phyloP scores from a whole-genome alignment of 2,113 vertebrate species.

The Crocuta crocuta region DNA sequence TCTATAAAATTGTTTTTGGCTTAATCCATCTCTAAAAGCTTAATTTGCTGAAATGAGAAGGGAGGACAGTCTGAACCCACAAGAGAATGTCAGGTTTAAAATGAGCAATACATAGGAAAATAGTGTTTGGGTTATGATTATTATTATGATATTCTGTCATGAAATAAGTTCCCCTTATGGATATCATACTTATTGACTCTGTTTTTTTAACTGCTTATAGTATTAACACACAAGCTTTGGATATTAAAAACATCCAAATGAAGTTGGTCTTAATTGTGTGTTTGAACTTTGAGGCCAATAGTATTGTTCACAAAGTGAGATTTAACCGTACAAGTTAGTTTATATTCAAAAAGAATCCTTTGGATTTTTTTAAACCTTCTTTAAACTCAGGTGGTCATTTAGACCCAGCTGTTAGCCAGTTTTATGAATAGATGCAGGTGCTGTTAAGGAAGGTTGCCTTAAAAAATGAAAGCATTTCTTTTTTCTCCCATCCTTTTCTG shows the following conservation, averaged over 20 bases:
- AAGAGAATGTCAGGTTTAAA: conserved; percentile 11
- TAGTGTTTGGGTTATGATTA: neutral
- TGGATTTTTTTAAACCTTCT: neutral
- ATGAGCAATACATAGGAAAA: conserved; percentile 18
- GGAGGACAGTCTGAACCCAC: neutral
- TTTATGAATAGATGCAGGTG: neutral
- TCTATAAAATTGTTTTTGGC: conserved; percentile 32
- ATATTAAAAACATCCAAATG: neutral
- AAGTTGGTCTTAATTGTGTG: conserved; percentile 13
- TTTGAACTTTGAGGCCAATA: conserved; percentile 22
- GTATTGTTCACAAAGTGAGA: conserved; percentile 30
- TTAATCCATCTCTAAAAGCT: neutral
- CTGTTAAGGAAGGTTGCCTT: neutral
- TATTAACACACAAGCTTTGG: conserved; percentile 32
- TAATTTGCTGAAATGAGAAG: neutral
- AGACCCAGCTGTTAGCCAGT: neutral
- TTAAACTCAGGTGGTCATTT: neutral
- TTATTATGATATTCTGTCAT: neutral
- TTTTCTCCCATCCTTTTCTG: neutral
- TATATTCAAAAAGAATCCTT: neutral
- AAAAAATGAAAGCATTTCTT: conserved; percentile 14
- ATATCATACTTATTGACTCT: neutral
- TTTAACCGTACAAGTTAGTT: neutral
- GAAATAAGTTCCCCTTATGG: conserved; percentile 4
- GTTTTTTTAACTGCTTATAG: neutral